A percentile compares a stretch with the other conserved stretches of the same genome.
phyloP scores from a whole-genome alignment of 2,113 vertebrate genomes.

The Girardinichthys multiradiatus region DNA sequence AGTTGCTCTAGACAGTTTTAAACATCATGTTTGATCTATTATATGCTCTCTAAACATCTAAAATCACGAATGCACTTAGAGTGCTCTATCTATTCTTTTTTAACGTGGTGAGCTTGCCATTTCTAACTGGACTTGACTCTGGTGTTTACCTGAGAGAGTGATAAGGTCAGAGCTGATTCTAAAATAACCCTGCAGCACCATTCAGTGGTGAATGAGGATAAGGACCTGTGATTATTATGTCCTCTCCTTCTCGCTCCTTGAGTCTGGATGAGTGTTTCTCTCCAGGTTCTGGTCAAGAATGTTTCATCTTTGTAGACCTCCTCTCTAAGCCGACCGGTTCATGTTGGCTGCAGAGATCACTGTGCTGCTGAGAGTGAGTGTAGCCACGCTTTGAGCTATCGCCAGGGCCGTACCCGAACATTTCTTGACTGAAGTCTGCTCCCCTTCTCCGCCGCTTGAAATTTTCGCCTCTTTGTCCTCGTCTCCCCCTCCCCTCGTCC shows the following conservation, averaged over 20 bases:
- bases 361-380: conserved; percentile 50
- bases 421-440: conserved; percentile 73
- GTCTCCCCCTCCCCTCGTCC: conserved; percentile 56
- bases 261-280: neutral
- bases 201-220: neutral
- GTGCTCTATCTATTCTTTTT: neutral
- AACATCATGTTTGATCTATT: neutral
- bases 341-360: conserved; percentile 22
- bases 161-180: too few species aligned
- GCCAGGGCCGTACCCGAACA: conserved; percentile 58
- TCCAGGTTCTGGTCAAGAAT: neutral
- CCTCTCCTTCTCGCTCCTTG: neutral
- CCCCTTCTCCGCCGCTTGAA: neutral
- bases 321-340: conserved; percentile 23
- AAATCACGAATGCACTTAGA: neutral
- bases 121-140: too few species aligned
- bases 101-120: neutral
- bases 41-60: neutral
- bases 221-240: neutral
- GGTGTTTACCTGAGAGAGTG: too few species aligned
- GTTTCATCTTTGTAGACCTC: neutral
- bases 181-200: too few species aligned
- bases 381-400: conserved; percentile 67
- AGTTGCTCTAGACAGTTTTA: neutral
- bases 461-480: conserved; percentile 1